A percentile compares a stretch with the other conserved stretches of the same genome.
phyloP scores from a whole-genome alignment of 2,113 vertebrate species.

The Protobothrops mucrosquamatus region DNA sequence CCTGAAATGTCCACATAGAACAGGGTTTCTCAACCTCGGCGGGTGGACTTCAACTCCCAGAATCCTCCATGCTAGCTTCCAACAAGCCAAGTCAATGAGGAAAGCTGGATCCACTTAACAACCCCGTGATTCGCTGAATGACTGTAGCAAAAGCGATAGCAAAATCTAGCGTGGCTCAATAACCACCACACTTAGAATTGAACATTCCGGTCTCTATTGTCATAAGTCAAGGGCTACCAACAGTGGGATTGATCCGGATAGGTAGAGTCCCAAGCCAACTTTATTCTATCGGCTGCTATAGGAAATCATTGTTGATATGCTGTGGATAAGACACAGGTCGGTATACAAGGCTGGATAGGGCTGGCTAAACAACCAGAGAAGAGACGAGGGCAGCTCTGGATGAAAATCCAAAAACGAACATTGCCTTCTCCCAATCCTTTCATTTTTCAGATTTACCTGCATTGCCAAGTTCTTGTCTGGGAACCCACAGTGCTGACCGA shows the following conservation, averaged over 20 bases:
- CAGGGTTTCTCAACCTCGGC: not conserved
- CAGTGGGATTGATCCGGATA: no score
- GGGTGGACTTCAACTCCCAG: no score
- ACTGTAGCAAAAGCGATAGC: no score
- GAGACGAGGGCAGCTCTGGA: not conserved
- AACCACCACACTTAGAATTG: no score
- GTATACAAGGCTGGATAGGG: not conserved
- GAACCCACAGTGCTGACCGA: slow-evolving; percentile 58
- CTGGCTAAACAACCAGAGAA: not conserved
- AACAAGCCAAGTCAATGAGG: no score
- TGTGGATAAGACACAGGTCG: not conserved
- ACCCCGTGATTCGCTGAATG: no score
- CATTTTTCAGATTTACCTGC: slow-evolving; percentile 72
- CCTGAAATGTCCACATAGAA: no score
- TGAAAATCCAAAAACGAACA: not conserved
- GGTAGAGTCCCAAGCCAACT: not conserved
- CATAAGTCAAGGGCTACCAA: no score
- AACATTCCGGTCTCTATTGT: no score
- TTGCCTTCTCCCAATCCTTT: not conserved
- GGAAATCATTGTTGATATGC: not conserved
- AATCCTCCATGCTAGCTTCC: no score
- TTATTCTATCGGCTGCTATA: not conserved
- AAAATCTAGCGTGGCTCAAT: no score
- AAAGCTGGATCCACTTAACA: no score
- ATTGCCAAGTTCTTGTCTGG: slow-evolving; percentile 71